Evolutionary conservation across 2,888 invertebrate genomes (phyloP).

Genomic region (Pediacus dermestoides): DNA sequence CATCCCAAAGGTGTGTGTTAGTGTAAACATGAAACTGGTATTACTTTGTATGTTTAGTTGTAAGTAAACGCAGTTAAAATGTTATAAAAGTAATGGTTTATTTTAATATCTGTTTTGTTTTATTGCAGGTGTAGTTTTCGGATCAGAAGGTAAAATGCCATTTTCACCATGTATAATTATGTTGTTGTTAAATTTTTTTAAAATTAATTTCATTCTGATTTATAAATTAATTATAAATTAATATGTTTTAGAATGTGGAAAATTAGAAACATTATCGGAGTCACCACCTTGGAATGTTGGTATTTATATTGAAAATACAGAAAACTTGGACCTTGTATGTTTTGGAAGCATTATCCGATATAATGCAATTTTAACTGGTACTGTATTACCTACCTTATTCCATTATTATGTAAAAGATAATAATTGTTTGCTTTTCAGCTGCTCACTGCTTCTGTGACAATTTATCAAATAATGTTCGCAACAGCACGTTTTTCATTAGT

Average conservation of each 20-base stretch:
- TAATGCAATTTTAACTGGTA: slow-evolving; percentile 1
- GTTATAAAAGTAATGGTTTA: no score
- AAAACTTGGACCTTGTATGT: slow-evolving; percentile 1
- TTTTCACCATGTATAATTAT: no score
- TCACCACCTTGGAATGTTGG: slow-evolving; percentile 2
- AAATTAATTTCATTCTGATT: neutral
- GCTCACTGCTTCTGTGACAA: slow-evolving; percentile 1
- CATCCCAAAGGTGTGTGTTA: no score
- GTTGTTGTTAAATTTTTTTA: no score
- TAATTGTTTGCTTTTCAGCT: slow-evolving; percentile 2
- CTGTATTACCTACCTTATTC: neutral
- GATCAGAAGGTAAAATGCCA: no score
- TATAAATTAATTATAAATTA: neutral
- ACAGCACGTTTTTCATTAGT: neutral
- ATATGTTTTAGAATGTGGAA: neutral
- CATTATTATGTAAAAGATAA: neutral
- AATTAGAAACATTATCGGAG: neutral
- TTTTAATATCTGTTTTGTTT: no score
- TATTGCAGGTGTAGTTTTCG: no score
- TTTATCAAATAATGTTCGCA: neutral
- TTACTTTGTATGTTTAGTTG: no score
- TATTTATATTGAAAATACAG: neutral
- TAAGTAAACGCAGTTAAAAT: no score
- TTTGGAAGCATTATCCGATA: neutral
- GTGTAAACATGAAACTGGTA: no score